Evolutionary conservation across 2,888 invertebrate species (phyloP), one percentile per base, ranked within the genome.

Genomic region (Colletes collaris): DNA sequence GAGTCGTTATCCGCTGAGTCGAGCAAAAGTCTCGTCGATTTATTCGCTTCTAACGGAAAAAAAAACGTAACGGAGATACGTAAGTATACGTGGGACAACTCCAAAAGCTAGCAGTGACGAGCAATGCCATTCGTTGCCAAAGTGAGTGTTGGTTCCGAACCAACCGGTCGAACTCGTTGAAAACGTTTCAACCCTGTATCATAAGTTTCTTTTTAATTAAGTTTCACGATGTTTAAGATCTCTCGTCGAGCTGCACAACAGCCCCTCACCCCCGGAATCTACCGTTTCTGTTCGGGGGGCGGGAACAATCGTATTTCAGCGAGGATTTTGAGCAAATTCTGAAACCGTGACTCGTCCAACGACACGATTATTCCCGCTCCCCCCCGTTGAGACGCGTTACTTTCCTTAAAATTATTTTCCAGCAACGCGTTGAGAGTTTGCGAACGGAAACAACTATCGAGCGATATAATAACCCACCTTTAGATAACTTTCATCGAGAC

Each of bases 1-100:
- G 79, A 82, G 82, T 85, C 79, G 85, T 84, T 83, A 81, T 71
- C 37, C 62, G 44, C 50, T 60, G 66, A 53, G 40, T 13, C 6
- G 37, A 19, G 2, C 27, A 56, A 5, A 16, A 56, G 44, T 46
- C 19, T 19, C 62, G 44, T 53, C 7, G 13, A 35, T 73, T 44
- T 49, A 65, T 55, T 58, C 53, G 16, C 10, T 62, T 44, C 44
- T 2, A 19, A 55, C 19, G 46, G 10, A 0, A n/a, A n/a, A n/a
- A n/a, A 44, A 4, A 44, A 44, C 16, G 16, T 16, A 44, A 44
- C 7, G 8, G n/a, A 40, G 19, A 44, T 13, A 63, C 58, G 76
- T 76, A 56, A 68, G 65, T 65, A 74, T 65, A 66, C 46, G 75
- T 52, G 76, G 56, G 76, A 70, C 73, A 72, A 79, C 79, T 79